Evolutionary conservation across 2,113 vertebrate genomes (phyloP), one percentile per base, ranked within the genome.

Genomic region (Corynorhinus townsendii): DNA sequence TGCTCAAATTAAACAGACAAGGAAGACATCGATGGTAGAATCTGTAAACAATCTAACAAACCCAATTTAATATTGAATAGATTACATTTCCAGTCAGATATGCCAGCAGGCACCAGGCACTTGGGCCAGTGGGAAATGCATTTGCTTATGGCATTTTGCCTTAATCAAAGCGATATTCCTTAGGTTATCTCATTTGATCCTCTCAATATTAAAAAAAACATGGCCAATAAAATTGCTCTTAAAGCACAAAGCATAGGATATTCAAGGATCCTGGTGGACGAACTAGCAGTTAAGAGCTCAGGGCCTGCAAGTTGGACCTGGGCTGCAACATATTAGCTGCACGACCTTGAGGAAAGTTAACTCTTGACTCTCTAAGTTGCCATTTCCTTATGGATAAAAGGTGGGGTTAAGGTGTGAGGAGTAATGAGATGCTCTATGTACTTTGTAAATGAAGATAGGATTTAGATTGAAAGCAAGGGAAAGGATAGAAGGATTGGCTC

Each of bases 111-210:
- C 9, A 49, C 10, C 11, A 62, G 22, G 10, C 11, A 17, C 15
- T 17, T 64, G 56, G 20, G 40, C 54, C 5, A n/a, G 15, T 77
- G 82, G 11, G 47, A 86, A 77, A 47, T 26, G 6, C 15, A 80
- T 85, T 95, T 71, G 35, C 26, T 86, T 66, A 26, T 64, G 56
- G 49, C 76, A 52, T 90, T 96, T 93, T 85, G 24, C 26, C 62
- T 47, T 11, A 64, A 20, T 75, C 40, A 47, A 66, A 87, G 38
- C 43, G 28, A 54, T 66, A 82, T 85, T 82, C 72, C 15, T 85
- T 73, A 75, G 9, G 8, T 38, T 86, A 95, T 47, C 10, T 38
- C 7, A 45, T 47, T 87, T 66, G 35, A 80, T 52, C 17, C 24
- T 90, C 15, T n/a, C 7, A 4, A 81, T 35, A 66, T 43, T 68